Evolutionary conservation across 2,797 vertebrate genomes (phyloP), one percentile per base, ranked within the genome.

Genomic region (Cirrhinus mrigala): DNA sequence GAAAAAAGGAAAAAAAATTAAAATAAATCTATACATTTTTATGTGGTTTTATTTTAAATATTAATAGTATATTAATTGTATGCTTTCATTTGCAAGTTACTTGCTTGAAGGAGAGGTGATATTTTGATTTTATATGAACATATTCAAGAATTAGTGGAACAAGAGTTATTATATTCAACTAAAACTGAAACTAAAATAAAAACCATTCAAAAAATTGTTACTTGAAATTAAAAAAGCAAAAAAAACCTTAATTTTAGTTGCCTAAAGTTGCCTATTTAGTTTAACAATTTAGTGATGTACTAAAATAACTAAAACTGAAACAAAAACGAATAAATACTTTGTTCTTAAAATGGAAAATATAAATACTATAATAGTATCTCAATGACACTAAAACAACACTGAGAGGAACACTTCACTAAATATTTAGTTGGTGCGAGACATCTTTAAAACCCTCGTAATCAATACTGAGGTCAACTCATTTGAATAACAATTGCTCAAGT

Each of bases 401-500:
- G 33, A 56, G 62, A 68, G 18, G 62, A n/a, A 66, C 79, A 80
- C 62, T 24, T 52, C 46, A 79, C 68, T 85, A 80, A 85, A 54
- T 73, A 52, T 74, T 85, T 80, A 85, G n/a, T 79, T 84, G 24
- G n/a, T 70, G 52, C 15, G n/a, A 27, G 44, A 76, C 71, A 68
- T 68, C 64, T 81, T 46, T 66, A 82, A 85, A 79, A 73, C 44
- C 29, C 66, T 37, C 3, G 29, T 27, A 71, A 82, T 87, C 75
- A 69, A 80, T 85, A 70, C 68, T 1, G n/a, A 73, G 33, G 84
- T 85, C 68, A 86, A 60, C 89, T 87, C 60, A 92, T 95, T 93
- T 93, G 79, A 93, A 95, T 94, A 93, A 95, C 87, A 87, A 87
- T 68, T 88, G 90, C 76, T 89, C 90, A 92, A 92, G 91, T 92